Evolutionary conservation across 23 tunicate species (phyloP).

Genomic region (Ciona savignyi): DNA sequence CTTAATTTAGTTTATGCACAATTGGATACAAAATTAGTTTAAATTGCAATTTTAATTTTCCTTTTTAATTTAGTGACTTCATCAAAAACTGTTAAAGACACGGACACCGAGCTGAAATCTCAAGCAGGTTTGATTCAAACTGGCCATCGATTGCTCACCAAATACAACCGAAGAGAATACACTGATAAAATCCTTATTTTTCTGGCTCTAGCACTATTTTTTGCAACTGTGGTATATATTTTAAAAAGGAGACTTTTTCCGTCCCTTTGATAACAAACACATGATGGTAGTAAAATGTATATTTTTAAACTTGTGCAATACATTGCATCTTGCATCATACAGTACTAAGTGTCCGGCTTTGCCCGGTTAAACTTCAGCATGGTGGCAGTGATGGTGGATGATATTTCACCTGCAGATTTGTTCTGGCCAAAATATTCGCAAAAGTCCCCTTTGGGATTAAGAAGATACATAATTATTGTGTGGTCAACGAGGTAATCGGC

Average conservation of each 20-base stretch:
- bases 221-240: slow-evolving; percentile 73
- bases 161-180: slow-evolving; percentile 64
- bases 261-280: too few relatives aligned
- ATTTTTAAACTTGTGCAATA: too few relatives aligned
- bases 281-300: too few relatives aligned
- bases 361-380: slow-evolving; percentile 43
- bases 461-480: slow-evolving; percentile 76
- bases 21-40: too few relatives aligned
- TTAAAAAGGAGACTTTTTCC: slow-evolving; percentile 61
- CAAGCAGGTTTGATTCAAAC: slow-evolving; percentile 72
- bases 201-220: slow-evolving; percentile 61
- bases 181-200: slow-evolving; percentile 73
- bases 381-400: slow-evolving; percentile 43
- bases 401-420: slow-evolving; percentile 80
- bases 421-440: slow-evolving; percentile 86
- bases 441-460: slow-evolving; percentile 53
- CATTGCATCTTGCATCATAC: too few relatives aligned
- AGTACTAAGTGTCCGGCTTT: too few relatives aligned
- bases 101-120: slow-evolving; percentile 59
- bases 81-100: slow-evolving; percentile 38
- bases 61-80: slow-evolving; percentile 33
- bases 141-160: slow-evolving; percentile 64
- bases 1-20: too few relatives aligned
- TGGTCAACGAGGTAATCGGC: slow-evolving; percentile 87
- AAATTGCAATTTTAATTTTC: too few relatives aligned